Conservation (phyloP, 2,113 vertebrate species). For the Ctenomys sociabilis region DNA sequence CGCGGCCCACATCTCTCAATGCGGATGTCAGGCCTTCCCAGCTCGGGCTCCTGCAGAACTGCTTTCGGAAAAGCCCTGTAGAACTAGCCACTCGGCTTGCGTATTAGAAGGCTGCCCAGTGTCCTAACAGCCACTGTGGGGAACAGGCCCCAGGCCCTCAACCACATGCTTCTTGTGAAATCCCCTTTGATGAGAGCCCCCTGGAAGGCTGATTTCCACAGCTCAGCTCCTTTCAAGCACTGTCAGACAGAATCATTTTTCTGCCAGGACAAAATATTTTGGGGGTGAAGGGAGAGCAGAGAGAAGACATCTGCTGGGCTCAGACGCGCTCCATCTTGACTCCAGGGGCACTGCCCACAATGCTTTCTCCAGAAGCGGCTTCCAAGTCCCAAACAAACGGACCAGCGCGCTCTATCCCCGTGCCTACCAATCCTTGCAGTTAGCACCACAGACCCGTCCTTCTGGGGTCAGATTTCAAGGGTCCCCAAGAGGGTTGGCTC, state of each 20-base stretch:
- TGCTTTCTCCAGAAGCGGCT: neutral
- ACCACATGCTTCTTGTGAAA: neutral
- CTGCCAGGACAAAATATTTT: neutral
- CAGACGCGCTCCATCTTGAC: neutral
- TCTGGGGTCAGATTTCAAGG: neutral
- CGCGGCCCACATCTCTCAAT: neutral
- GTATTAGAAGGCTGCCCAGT: neutral
- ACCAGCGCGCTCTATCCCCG: neutral
- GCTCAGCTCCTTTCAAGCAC: neutral
- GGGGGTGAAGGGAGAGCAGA: neutral
- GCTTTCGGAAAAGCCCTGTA: neutral
- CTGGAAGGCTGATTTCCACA: neutral
- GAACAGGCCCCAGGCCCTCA: rapidly evolving
- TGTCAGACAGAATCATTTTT: neutral
- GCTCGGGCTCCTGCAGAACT: neutral
- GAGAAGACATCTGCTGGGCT: neutral
- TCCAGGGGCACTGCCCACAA: too few species aligned
- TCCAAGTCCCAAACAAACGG: neutral
- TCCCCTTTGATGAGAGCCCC: neutral
- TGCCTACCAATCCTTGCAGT: neutral
- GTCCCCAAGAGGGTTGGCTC: neutral
- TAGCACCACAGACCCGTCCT: rapidly evolving
- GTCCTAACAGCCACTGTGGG: neutral
- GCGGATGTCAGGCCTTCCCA: neutral
- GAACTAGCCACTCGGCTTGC: neutral